Conservation (phyloP, 1,140 invertebrate species). For the Penaeus indicus region DNA sequence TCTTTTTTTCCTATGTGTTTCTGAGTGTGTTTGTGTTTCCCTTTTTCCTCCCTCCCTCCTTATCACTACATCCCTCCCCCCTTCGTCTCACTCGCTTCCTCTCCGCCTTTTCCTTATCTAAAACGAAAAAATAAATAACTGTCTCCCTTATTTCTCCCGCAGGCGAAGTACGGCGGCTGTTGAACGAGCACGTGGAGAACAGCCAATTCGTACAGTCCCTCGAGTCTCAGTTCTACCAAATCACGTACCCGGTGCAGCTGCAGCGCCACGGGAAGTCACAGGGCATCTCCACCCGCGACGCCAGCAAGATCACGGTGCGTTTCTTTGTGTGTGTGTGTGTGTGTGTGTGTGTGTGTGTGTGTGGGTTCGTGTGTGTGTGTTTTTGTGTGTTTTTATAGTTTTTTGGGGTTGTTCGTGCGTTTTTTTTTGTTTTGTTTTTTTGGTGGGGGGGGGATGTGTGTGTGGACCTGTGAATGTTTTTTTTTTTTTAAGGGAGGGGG, state of each 20-base stretch:
- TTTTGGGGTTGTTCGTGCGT: too few species aligned
- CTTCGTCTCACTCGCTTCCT: neutral
- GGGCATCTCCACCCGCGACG: conserved; percentile 80
- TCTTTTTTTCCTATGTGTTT: neutral
- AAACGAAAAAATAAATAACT: neutral
- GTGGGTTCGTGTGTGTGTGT: too few species aligned
- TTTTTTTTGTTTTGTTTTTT: too few species aligned
- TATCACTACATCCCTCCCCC: neutral
- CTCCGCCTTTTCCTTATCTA: neutral
- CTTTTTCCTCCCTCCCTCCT: too few species aligned
- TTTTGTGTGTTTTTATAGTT: too few species aligned
- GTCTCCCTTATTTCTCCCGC: conserved; percentile 57
- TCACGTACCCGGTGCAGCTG: conserved; percentile 93
- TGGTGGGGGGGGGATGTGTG: too few species aligned
- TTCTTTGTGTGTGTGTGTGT: neutral
- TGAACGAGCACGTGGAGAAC: conserved; percentile 90
- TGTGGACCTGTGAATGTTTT: too few species aligned
- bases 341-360: too few species aligned
- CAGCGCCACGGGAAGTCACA: conserved; percentile 91
- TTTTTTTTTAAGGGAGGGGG: too few species aligned
- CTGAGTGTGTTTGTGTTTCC: neutral
- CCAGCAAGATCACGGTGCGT: conserved; percentile 58
- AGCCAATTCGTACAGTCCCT: conserved; percentile 91
- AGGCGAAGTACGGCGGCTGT: conserved; percentile 90
- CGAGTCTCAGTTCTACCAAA: conserved; percentile 90